Conservation (phyloP, 1,140 invertebrate genomes). For the Plutomurus gul region DNA sequence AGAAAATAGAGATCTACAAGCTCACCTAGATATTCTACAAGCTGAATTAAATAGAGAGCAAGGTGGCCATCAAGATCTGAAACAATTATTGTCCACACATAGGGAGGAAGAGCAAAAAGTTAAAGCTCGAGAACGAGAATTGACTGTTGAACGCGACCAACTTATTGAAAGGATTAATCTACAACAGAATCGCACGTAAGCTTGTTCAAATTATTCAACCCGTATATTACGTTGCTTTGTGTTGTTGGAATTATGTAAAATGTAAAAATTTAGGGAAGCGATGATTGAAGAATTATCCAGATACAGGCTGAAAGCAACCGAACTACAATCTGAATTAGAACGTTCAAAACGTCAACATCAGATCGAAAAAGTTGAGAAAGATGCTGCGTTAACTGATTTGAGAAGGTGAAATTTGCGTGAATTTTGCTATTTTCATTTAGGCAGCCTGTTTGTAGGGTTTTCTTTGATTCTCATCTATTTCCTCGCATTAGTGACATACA, state of each 20-base stretch:
- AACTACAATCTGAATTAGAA: slow-evolving; percentile 47
- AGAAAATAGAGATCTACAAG: slow-evolving; percentile 42
- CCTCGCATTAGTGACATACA: no score
- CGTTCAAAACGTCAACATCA: slow-evolving; percentile 38
- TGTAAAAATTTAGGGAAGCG: slow-evolving; percentile 38
- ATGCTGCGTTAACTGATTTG: slow-evolving; percentile 39
- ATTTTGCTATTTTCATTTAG: no score
- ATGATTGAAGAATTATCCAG: slow-evolving; percentile 37
- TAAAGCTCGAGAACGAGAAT: background rate
- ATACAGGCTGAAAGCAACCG: slow-evolving; percentile 41
- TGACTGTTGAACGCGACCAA: slow-evolving; percentile 34
- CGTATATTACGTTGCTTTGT: background rate
- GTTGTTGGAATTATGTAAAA: background rate
- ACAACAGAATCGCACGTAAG: slow-evolving; percentile 44
- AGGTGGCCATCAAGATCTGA: slow-evolving; percentile 9
- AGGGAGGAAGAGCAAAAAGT: slow-evolving; percentile 42
- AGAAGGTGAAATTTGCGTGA: slow-evolving; percentile 18
- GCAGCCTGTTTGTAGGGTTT: no score
- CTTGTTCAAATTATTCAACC: background rate
- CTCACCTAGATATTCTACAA: slow-evolving; percentile 7
- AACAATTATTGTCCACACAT: slow-evolving; percentile 32
- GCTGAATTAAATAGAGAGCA: slow-evolving; percentile 8
- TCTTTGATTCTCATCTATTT: background rate
- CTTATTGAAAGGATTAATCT: slow-evolving; percentile 20
- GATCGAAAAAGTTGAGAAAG: slow-evolving; percentile 43